Evolutionary conservation across 2,888 invertebrate species (phyloP).

Genomic region (Monoplex corrugatus): DNA sequence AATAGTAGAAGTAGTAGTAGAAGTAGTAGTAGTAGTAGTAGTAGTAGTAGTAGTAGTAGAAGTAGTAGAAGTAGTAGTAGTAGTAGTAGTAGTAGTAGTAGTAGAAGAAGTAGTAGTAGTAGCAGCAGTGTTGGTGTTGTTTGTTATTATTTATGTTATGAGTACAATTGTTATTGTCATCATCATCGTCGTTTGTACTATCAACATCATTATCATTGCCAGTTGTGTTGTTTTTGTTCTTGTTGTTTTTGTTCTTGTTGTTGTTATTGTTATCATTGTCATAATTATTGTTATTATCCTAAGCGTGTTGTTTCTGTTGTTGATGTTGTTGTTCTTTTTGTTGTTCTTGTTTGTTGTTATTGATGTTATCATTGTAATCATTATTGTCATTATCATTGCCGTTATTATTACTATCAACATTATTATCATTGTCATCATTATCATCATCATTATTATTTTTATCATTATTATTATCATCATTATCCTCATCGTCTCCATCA

Average conservation of each 20-base stretch:
- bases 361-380: no score
- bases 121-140: not conserved
- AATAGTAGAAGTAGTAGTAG: not conserved
- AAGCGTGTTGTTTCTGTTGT: no score
- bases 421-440: not conserved
- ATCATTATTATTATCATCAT: no score
- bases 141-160: not conserved
- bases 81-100: constrained; percentile 33
- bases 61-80: constrained; percentile 40
- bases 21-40: constrained; percentile 41
- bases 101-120: constrained; percentile 20
- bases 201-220: not conserved
- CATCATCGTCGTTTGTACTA: not conserved
- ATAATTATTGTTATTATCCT: no score
- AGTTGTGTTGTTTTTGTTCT: not conserved
- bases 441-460: no score
- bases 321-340: no score
- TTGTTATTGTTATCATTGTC: not conserved
- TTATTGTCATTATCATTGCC: not conserved
- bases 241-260: not conserved
- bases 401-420: not conserved
- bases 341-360: no score
- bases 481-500: not conserved
- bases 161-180: no score
- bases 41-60: constrained; percentile 38